These are phyloP conservation scores for Geotrupes spiniger DNA, from an alignment of 2,888 invertebrate species.

Conservation along the genomic window DNA sequence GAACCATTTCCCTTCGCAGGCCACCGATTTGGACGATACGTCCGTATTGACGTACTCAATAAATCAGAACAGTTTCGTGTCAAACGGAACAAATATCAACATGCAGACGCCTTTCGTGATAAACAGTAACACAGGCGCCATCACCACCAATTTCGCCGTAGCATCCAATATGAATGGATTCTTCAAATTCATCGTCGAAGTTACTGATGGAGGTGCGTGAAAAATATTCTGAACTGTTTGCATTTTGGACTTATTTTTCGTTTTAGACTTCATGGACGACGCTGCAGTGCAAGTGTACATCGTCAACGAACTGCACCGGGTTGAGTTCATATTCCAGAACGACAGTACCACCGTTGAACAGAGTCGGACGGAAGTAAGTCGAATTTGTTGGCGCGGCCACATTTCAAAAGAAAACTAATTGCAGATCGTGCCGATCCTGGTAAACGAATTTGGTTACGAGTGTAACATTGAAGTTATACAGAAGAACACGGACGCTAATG, in stretches of 20 bases:
- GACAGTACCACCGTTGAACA: conserved; percentile 47
- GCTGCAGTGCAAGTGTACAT: conserved; percentile 58
- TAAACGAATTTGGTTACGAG: conserved; percentile 52
- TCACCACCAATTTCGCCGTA: conserved; percentile 45
- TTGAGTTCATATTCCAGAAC: conserved; percentile 58
- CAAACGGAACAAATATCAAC: conserved; percentile 39
- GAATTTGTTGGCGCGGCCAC: too few relatives aligned
- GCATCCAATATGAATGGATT: conserved; percentile 58
- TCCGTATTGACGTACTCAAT: conserved; percentile 35
- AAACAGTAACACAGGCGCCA: not conserved
- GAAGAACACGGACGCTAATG: conserved; percentile 45
- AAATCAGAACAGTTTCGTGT: conserved; percentile 10
- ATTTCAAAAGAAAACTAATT: conserved; percentile 21
- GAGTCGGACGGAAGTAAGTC: conserved; percentile 53
- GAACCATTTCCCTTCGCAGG: too few relatives aligned
- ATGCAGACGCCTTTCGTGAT: conserved; percentile 37
- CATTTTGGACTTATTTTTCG: too few relatives aligned
- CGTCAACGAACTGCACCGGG: conserved; percentile 56
- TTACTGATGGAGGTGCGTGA: conserved; percentile 53
- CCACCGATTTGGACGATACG: conserved; percentile 51
- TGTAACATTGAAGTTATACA: conserved; percentile 61
- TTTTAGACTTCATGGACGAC: conserved; percentile 40
- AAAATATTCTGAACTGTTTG: too few relatives aligned
- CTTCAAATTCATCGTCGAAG: conserved; percentile 58
- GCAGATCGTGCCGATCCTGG: conserved; percentile 57